phyloP scores from a whole-genome alignment of 2,113 vertebrate genomes.

The Galbula dea region DNA sequence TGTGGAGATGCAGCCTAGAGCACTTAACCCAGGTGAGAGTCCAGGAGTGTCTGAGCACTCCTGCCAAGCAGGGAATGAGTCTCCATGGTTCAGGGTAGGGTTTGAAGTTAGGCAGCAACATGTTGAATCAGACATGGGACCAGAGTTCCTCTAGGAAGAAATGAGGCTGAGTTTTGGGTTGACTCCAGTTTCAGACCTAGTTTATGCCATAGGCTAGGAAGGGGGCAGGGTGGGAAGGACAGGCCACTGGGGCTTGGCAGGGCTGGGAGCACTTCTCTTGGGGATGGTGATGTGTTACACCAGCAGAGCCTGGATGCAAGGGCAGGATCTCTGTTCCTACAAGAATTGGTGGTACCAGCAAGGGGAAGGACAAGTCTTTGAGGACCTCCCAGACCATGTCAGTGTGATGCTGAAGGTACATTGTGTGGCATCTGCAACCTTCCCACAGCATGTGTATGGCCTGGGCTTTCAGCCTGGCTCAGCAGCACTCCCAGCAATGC shows the following conservation, averaged over 20 bases:
- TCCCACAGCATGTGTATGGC: not conserved
- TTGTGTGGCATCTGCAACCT: rapidly evolving
- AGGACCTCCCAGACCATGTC: not conserved
- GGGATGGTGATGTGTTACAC: no score
- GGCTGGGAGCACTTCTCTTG: not conserved
- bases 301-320: not conserved
- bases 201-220: not conserved
- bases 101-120: not conserved
- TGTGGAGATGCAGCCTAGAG: not conserved
- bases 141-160: not conserved
- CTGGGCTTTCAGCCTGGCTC: not conserved
- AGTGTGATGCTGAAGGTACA: not conserved
- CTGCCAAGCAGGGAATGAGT: not conserved
- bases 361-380: not conserved
- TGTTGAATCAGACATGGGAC: not conserved
- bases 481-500: not conserved
- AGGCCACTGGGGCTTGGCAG: not conserved
- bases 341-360: not conserved
- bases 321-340: not conserved
- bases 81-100: not conserved
- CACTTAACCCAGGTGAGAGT: not conserved
- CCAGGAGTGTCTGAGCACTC: not conserved
- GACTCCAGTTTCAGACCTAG: not conserved
- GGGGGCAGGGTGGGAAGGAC: not conserved
- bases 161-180: not conserved